Evolutionary conservation across 2,797 vertebrate species (phyloP).

Genomic region (Phoeniculus purpureus): DNA sequence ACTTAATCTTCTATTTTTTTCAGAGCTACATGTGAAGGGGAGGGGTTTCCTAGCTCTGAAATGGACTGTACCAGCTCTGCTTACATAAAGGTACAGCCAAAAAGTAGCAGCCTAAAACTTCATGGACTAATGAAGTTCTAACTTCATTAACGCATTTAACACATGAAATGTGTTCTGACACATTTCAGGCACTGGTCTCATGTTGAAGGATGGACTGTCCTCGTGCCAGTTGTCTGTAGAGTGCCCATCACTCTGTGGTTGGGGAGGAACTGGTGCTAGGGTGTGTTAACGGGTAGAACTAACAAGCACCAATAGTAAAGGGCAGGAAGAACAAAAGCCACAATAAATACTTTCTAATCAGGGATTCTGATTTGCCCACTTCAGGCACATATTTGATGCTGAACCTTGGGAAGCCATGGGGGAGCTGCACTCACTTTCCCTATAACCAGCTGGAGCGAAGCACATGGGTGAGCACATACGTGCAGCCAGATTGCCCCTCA

Average conservation of each 20-base stretch:
- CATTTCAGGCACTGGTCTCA: neutral
- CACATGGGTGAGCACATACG: accelerated
- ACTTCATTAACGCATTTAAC: no score
- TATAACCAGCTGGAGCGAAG: neutral
- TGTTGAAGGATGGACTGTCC: neutral
- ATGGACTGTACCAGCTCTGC: neutral
- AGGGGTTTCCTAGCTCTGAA: conserved; percentile 1
- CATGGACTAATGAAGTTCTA: neutral
- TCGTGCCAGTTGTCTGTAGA: neutral
- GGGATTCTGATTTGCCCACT: neutral
- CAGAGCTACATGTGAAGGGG: neutral
- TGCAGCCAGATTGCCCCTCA: accelerated
- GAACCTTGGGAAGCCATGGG: neutral
- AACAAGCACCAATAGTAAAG: neutral
- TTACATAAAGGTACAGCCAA: neutral
- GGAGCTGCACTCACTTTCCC: neutral
- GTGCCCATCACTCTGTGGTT: neutral
- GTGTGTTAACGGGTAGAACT: neutral
- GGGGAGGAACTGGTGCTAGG: neutral
- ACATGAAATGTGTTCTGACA: no score
- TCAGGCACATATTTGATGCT: neutral
- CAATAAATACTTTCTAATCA: neutral
- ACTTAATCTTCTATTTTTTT: neutral
- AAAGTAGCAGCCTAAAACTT: conserved; percentile 21
- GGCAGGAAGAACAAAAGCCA: neutral